Base-by-base conservation (phyloP, 2,888 invertebrate species). In the Allophyes oxyacanthae region DNA sequence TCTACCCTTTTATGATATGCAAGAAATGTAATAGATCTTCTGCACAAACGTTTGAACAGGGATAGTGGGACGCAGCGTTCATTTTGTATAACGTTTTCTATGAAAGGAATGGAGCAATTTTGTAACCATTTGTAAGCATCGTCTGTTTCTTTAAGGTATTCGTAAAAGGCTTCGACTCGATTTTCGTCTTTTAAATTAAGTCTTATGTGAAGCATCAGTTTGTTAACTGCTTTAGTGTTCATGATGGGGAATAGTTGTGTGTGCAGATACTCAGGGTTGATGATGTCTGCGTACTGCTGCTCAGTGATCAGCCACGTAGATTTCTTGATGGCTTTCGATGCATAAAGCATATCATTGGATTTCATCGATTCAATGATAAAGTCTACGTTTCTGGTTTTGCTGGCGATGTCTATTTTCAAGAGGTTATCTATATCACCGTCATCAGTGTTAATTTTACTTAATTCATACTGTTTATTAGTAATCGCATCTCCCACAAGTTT, bases 281-380 rank as follows among this genome's bases (percentile, higher is more conserved):
- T 79, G 43, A 91, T 83, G 62, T 88, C 68, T 5, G 82, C 80
- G 58, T 88, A 88, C 52, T 87, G 72, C 6, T 75, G 64, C 25
- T 91, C 88, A 1, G 82, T 87, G 34, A 92, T 77, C 7, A 91
- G 70, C 91, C 91, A 91, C 11, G 75, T 67, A 36, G 83, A 79
- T 43, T 79, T 75, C 54, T 87, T 90, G 37, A 92, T 83, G 13
- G 85, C 89, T 70, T 84, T 82, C 7, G 90, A 83, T 2, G 87
- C 84, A 57, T 87, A 89, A 32, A 91, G 66, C 81, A 87, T 83
- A 64, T 91, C 90, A 26, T 84, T 75, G 28, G 79, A 82, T 61
- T 89, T 87, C 0, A 90, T 63, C 32, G 85, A 79, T 28, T 82
- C 79, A 7, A 90, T 64, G 51, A 90, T 78, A 46, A 82, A 90